Evolutionary conservation across 2,888 invertebrate genomes (phyloP).

Genomic region (Norana najaformis): DNA sequence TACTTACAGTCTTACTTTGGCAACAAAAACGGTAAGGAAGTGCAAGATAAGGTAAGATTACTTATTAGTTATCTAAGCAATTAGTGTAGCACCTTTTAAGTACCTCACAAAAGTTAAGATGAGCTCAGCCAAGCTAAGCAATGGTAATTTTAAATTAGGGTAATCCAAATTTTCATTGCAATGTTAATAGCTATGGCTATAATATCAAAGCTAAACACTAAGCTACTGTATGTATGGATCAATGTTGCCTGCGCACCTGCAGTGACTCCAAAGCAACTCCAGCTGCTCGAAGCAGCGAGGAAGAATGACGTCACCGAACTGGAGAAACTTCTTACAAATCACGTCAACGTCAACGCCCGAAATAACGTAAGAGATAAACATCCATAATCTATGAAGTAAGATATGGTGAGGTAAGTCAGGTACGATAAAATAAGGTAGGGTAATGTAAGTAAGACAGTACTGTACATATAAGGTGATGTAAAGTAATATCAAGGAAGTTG

Average conservation of each 20-base stretch:
- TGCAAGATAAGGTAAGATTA: background rate
- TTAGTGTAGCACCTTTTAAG: no score
- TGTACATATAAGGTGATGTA: no score
- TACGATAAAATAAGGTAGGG: background rate
- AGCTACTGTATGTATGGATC: background rate
- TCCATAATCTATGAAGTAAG: background rate
- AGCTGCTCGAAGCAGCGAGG: conserved; percentile 10
- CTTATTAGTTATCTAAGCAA: no score
- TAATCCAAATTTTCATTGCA: no score
- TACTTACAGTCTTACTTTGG: no score
- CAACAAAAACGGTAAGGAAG: no score
- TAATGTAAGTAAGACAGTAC: no score
- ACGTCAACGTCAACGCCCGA: conserved; percentile 15
- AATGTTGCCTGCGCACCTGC: background rate
- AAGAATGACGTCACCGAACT: background rate
- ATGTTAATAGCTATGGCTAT: no score
- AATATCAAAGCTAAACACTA: no score
- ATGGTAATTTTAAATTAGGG: background rate
- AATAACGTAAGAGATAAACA: conserved; percentile 9
- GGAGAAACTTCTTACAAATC: background rate
- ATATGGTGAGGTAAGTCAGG: background rate
- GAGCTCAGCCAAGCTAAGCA: background rate
- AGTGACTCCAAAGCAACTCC: background rate
- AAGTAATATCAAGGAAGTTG: background rate
- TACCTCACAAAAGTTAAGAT: no score